Percentiles rank a stretch among this genome's conserved stretches.
phyloP scores from a whole-genome alignment of 2,888 invertebrate genomes.

The Troilus luridus region DNA sequence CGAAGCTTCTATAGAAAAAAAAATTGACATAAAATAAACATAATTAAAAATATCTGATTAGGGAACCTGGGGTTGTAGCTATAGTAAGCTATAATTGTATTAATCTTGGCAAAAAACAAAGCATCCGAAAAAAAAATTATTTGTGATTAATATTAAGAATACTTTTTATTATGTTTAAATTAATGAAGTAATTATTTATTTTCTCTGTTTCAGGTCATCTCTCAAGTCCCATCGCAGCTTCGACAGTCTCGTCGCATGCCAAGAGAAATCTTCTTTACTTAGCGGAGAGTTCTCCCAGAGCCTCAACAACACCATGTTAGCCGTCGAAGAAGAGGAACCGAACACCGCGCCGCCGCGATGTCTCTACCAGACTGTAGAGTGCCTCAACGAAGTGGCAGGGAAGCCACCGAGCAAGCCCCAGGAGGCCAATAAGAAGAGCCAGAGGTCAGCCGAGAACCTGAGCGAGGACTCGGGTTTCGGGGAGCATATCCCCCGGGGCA shows the following conservation, averaged over 20 bases:
- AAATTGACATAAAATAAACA: too few relatives aligned
- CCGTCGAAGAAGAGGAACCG: slow-evolving; percentile 61
- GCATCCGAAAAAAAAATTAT: too few relatives aligned
- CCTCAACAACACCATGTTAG: slow-evolving; percentile 65
- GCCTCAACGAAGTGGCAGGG: slow-evolving; percentile 64
- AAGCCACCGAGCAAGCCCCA: slow-evolving; percentile 67
- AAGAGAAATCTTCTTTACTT: slow-evolving; percentile 61
- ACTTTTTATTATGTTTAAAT: too few relatives aligned
- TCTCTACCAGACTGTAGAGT: slow-evolving; percentile 67
- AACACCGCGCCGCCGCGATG: slow-evolving; percentile 63
- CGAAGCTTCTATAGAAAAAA: too few relatives aligned
- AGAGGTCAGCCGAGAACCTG: slow-evolving; percentile 79
- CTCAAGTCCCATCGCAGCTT: slow-evolving; percentile 72
- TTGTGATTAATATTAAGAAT: too few relatives aligned
- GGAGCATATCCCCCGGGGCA: slow-evolving; percentile 66
- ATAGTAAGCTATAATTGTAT: too few relatives aligned
- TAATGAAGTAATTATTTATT: background rate
- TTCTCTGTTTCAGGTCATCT: slow-evolving; percentile 44
- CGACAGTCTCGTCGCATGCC: slow-evolving; percentile 71
- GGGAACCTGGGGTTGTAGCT: too few relatives aligned
- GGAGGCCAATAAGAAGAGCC: slow-evolving; percentile 66
- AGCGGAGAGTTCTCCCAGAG: slow-evolving; percentile 66
- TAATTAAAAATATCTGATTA: too few relatives aligned
- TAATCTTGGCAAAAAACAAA: too few relatives aligned
- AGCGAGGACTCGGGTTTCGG: slow-evolving; percentile 82